Percentiles rank a stretch among this genome's conserved stretches.
Conservation (phyloP, 2,797 vertebrate genomes). For the Echeneis naucrates region DNA sequence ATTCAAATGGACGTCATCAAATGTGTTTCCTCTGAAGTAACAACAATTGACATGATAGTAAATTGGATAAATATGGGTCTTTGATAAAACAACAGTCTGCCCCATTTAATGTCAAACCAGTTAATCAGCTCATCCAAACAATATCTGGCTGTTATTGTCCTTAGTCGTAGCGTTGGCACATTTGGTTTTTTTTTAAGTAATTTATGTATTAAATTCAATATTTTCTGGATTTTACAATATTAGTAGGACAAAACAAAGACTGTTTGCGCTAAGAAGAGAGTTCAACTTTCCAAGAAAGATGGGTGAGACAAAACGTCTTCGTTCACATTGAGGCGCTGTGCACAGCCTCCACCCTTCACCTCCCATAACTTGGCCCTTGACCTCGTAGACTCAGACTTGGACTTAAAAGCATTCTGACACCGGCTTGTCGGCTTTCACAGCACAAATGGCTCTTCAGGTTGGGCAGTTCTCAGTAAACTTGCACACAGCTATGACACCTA, state of each 20-base stretch:
- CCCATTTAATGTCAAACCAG: neutral
- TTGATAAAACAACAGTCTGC: too few species aligned
- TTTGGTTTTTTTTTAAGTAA: neutral
- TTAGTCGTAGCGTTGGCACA: neutral
- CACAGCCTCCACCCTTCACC: constrained; percentile 22
- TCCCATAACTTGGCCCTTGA: constrained; percentile 52
- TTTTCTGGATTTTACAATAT: neutral
- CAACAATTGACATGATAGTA: neutral
- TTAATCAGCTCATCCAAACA: neutral
- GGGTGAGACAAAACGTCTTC: neutral
- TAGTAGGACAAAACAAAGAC: neutral
- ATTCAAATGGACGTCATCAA: too few species aligned
- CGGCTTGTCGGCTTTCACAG: constrained; percentile 40
- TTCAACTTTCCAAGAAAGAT: neutral
- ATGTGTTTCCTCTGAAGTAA: too few species aligned
- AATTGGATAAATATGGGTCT: too few species aligned
- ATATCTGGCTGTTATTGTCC: neutral
- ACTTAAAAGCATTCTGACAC: constrained; percentile 55
- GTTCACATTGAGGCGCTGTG: constrained; percentile 8
- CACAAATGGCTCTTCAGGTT: constrained; percentile 24
- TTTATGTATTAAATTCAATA: neutral
- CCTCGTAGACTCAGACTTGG: constrained; percentile 38
- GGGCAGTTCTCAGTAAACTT: constrained; percentile 30
- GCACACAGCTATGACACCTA: constrained; percentile 15
- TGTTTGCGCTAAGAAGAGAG: neutral